Conservation (phyloP, 2,797 vertebrate genomes). For the Etheostoma perlongum region DNA sequence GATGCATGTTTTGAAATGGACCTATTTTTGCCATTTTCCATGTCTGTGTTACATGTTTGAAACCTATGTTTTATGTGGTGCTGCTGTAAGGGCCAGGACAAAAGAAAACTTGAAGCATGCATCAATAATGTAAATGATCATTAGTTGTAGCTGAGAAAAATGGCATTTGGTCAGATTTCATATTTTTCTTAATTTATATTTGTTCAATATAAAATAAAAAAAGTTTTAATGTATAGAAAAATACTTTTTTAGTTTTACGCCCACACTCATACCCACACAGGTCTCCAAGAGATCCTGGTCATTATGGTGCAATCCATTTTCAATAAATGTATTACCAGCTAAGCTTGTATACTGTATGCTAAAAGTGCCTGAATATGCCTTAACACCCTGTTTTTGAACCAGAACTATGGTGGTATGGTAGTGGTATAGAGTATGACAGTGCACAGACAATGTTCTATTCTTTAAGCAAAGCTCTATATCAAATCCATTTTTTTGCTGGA, state of each 20-base stretch:
- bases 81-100: too few species aligned
- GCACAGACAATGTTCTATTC: slow-evolving; percentile 38
- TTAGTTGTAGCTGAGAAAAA: background rate
- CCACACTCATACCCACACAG: background rate
- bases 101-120: too few species aligned
- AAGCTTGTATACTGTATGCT: slow-evolving; percentile 28
- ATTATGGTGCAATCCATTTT: slow-evolving; percentile 58
- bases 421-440: background rate
- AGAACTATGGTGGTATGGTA: slow-evolving; percentile 11
- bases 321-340: slow-evolving; percentile 40
- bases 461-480: slow-evolving; percentile 45
- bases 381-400: slow-evolving; percentile 20
- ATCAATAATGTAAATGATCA: background rate
- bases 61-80: too few species aligned
- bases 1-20: too few species aligned
- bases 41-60: too few species aligned
- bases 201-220: background rate
- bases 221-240: too few species aligned
- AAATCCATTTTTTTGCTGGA: slow-evolving; percentile 42
- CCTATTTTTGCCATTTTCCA: too few species aligned
- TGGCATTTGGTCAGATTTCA: background rate
- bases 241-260: background rate
- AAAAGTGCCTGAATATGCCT: slow-evolving; percentile 14
- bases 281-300: slow-evolving; percentile 26
- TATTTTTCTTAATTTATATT: background rate